These are phyloP conservation scores for Amorpha juglandis DNA, from an alignment of 2,888 invertebrate species.

Conservation along the genomic window DNA sequence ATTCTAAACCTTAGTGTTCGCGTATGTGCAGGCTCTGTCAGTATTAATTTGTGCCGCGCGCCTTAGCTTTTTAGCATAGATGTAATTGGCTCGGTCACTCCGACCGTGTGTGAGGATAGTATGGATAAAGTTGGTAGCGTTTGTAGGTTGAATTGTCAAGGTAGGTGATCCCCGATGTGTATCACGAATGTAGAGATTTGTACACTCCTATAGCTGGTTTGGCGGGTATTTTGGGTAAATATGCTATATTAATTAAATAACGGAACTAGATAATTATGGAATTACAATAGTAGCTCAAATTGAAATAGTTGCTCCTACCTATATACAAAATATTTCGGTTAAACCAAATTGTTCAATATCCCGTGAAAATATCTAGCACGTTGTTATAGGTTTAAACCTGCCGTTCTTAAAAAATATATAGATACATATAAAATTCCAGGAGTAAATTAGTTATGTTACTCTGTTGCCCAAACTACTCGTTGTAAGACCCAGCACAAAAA, in stretches of 20 bases:
- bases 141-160: constrained; percentile 29
- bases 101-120: background rate
- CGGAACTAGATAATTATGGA: background rate
- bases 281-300: too few relatives aligned
- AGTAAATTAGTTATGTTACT: background rate
- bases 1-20: background rate
- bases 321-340: too few relatives aligned
- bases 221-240: constrained; percentile 7
- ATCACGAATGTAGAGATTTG: constrained; percentile 19
- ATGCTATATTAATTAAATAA: background rate
- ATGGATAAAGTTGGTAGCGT: constrained; percentile 33
- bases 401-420: too few relatives aligned
- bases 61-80: constrained; percentile 52
- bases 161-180: constrained; percentile 24
- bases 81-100: constrained; percentile 7
- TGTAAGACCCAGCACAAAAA: constrained; percentile 4
- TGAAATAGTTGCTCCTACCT: too few relatives aligned
- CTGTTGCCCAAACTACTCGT: constrained; percentile 10
- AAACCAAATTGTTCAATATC: too few relatives aligned
- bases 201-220: background rate
- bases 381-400: too few relatives aligned
- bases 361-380: too few relatives aligned
- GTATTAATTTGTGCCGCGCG: constrained; percentile 64
- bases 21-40: constrained; percentile 28
- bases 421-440: background rate